phyloP scores from a whole-genome alignment of 2,888 invertebrate genomes.

The Zygaena filipendulae region DNA sequence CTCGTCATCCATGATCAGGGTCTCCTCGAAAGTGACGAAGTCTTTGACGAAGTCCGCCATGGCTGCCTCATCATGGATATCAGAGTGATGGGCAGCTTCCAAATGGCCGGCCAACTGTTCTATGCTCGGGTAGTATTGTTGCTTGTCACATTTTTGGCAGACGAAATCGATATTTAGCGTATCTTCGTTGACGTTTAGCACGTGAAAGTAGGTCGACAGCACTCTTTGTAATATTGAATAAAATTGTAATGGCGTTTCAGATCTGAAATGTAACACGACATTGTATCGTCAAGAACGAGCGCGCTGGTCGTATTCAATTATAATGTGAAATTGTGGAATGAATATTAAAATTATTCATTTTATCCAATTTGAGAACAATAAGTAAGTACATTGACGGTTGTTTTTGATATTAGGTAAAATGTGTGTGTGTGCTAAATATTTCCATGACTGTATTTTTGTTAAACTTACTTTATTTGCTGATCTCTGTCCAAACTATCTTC shows the following conservation, averaged over 20 bases:
- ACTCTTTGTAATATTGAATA: conserved; percentile 24
- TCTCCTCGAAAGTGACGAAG: conserved; percentile 37
- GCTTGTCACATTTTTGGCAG: conserved; percentile 33
- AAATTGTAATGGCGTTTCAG: conserved; percentile 13
- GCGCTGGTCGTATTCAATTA: too few relatives aligned
- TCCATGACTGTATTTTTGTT: too few relatives aligned
- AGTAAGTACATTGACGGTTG: too few relatives aligned
- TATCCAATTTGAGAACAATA: too few relatives aligned
- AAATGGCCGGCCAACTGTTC: conserved; percentile 30
- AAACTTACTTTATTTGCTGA: not conserved
- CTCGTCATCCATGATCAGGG: conserved; percentile 24
- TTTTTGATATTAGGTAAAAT: too few relatives aligned
- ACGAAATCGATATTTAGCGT: conserved; percentile 28
- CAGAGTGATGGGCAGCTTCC: conserved; percentile 19
- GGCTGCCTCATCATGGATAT: conserved; percentile 11
- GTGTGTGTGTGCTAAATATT: too few relatives aligned
- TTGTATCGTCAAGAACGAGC: too few relatives aligned
- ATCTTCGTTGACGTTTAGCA: conserved; percentile 24
- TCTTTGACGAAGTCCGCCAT: conserved; percentile 32
- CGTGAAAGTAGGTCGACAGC: conserved; percentile 25
- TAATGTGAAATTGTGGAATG: too few relatives aligned
- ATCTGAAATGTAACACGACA: conserved; percentile 41
- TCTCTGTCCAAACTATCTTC: not conserved
- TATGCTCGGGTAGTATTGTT: conserved; percentile 19
- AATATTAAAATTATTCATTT: too few relatives aligned